These are phyloP conservation scores for Melinaea menophilus DNA, from an alignment of 2,888 invertebrate genomes.

Conservation along the genomic window DNA sequence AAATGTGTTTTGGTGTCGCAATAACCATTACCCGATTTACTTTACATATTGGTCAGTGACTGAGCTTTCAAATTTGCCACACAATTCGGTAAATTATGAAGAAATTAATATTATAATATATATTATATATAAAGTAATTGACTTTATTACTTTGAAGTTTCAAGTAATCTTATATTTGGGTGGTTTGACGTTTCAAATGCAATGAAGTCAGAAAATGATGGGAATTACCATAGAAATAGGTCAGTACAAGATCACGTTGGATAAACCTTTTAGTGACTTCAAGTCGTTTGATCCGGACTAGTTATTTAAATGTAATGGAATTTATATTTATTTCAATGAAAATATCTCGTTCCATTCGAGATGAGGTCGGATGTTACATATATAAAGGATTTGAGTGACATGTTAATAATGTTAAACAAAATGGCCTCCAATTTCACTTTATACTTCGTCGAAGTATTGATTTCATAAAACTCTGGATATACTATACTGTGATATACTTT, in stretches of 20 bases:
- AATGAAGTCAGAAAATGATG: neutral
- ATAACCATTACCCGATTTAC: neutral
- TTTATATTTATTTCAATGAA: slow-evolving; percentile 14
- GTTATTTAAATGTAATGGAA: slow-evolving; percentile 16
- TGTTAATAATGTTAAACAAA: too few species aligned
- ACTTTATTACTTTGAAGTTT: neutral
- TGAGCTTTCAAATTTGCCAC: too few species aligned
- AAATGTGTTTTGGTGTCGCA: neutral
- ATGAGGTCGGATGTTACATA: slow-evolving; percentile 18
- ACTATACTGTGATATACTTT: too few species aligned
- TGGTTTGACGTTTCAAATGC: neutral
- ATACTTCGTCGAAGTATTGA: too few species aligned
- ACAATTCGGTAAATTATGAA: too few species aligned
- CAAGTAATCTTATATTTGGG: neutral
- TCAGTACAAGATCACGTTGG: slow-evolving; percentile 6
- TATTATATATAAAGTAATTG: too few species aligned
- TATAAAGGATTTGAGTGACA: neutral
- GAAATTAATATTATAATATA: too few species aligned
- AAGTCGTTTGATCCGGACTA: slow-evolving; percentile 11
- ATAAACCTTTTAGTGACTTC: slow-evolving; percentile 10
- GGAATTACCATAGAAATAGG: slow-evolving; percentile 17
- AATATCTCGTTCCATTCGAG: slow-evolving; percentile 13
- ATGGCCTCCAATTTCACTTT: too few species aligned
- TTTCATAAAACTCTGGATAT: too few species aligned
- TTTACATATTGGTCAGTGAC: neutral